Evolutionary conservation across 2,113 vertebrate genomes (phyloP).

Genomic region (Rhea pennata): DNA sequence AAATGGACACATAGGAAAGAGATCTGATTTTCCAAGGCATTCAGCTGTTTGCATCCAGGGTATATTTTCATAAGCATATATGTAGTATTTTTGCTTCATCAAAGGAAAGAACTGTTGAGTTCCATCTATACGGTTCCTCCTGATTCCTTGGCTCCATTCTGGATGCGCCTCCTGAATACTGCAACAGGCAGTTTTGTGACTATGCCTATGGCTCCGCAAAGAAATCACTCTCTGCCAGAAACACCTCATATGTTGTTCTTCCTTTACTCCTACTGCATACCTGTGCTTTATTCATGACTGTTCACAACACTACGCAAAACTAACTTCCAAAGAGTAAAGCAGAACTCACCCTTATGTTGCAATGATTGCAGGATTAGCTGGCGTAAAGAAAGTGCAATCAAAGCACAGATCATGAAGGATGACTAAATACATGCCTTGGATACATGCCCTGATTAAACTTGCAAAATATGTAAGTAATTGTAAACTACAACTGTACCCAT

Average conservation of each 20-base stretch:
- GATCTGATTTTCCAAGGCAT: background rate
- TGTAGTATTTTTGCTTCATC: rapidly evolving
- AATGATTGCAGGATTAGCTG: background rate
- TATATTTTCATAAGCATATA: rapidly evolving
- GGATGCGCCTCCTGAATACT: background rate
- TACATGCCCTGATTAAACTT: background rate
- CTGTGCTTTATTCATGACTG: background rate
- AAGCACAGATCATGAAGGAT: background rate
- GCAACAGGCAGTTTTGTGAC: background rate
- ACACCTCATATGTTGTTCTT: background rate
- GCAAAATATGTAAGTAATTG: background rate
- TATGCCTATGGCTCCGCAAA: background rate
- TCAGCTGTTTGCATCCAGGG: background rate
- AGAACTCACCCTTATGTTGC: background rate
- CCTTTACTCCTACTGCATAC: background rate
- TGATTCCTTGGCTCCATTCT: rapidly evolving
- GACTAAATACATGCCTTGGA: background rate
- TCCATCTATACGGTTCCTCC: background rate
- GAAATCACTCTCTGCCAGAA: background rate
- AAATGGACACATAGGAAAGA: background rate
- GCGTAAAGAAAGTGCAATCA: background rate
- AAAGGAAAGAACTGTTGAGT: background rate
- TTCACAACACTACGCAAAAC: background rate
- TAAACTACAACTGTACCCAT: background rate
- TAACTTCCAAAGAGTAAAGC: background rate